phyloP scores from a whole-genome alignment of 2,113 vertebrate species.

The Panurus biarmicus region DNA sequence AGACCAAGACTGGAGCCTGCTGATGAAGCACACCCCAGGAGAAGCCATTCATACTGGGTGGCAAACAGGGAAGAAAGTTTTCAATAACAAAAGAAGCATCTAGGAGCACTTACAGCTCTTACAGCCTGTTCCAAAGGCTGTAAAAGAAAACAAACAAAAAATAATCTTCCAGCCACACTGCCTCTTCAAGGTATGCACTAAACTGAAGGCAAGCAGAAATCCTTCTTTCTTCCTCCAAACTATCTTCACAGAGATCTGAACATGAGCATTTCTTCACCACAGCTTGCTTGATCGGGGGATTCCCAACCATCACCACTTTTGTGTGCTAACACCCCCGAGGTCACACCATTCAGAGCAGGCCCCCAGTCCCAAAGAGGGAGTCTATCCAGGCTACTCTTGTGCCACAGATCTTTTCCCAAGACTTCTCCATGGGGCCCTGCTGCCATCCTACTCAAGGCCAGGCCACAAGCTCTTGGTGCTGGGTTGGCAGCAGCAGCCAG shows the following conservation, averaged over 20 bases:
- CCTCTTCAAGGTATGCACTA: background rate
- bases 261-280: background rate
- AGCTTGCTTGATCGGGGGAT: background rate
- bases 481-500: background rate
- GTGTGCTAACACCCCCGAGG: rapidly evolving
- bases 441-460: background rate
- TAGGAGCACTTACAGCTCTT: background rate
- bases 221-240: background rate
- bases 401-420: background rate
- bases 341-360: background rate
- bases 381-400: too few species aligned
- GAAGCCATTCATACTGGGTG: background rate
- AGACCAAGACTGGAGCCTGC: background rate
- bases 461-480: rapidly evolving
- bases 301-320: background rate
- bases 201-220: background rate
- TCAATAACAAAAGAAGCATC: background rate
- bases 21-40: background rate
- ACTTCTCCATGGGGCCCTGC: rapidly evolving
- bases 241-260: background rate
- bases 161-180: background rate
- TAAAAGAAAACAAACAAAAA: background rate
- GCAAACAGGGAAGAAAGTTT: background rate
- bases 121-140: background rate
- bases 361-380: rapidly evolving